Percentiles rank a stretch among this genome's conserved stretches.
phyloP scores from a whole-genome alignment of 2,797 vertebrate genomes.

The Brachymystax lenok region DNA sequence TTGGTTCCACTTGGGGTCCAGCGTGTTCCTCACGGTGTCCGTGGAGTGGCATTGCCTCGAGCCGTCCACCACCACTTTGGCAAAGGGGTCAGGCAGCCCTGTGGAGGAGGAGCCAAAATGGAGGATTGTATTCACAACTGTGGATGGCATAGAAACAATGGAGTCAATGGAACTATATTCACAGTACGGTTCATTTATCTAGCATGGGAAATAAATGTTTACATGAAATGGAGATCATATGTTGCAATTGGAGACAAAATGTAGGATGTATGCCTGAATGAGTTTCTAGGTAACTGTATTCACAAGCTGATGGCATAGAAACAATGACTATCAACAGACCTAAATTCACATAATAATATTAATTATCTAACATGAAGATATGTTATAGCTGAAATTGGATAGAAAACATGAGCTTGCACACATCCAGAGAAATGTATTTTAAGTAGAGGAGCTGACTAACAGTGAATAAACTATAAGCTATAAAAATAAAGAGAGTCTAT shows the following conservation, averaged over 20 bases:
- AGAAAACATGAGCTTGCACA: too few species aligned
- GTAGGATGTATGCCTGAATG: not conserved
- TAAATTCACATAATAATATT: not conserved
- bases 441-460: too few species aligned
- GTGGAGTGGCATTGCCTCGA: conserved; percentile 99
- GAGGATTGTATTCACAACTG: conserved; percentile 6
- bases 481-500: too few species aligned
- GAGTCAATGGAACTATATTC: not conserved
- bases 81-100: conserved; percentile 93
- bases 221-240: not conserved
- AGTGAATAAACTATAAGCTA: too few species aligned
- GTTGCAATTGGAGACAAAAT: not conserved
- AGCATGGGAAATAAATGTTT: not conserved
- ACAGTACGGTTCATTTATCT: not conserved
- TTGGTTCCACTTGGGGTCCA: conserved; percentile 99
- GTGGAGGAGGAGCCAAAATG: conserved; percentile 12
- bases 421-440: too few species aligned
- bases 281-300: not conserved
- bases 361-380: not conserved
- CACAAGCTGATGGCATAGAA: not conserved
- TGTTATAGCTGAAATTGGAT: not conserved
- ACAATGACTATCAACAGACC: not conserved
- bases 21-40: conserved; percentile 99
- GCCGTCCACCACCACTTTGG: conserved; percentile 97
- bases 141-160: conserved; percentile 8